Evolutionary conservation across 2,888 invertebrate genomes (phyloP), one percentile per base, ranked within the genome.

Genomic region (Spialia ferax): DNA sequence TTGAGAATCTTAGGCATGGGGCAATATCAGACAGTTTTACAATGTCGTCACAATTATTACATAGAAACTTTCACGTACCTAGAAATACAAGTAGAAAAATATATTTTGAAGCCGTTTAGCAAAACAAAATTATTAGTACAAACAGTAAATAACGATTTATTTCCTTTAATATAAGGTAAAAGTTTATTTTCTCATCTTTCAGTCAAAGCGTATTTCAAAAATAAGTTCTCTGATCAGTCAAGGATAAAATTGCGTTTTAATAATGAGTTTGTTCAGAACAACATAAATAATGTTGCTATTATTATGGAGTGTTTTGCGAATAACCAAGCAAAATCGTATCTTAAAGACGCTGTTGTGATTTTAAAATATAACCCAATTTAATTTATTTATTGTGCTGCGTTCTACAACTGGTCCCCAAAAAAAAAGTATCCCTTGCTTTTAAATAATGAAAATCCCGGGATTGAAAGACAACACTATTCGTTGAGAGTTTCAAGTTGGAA

Each of bases 351-450:
- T n/a, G n/a, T n/a, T n/a, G n/a, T n/a, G n/a, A n/a, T n/a, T n/a
- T n/a, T n/a, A n/a, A n/a, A n/a, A n/a, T n/a, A n/a, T n/a, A n/a
- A n/a, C n/a, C n/a, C n/a, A n/a, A n/a, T 38, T 38, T 38, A 4
- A 60, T 60, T 60, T 45, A 60, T 60, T 60, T 18, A 45, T 13
- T 10, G 60, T 15, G 15, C 29, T 18, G 20, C 0, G 18, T n/a
- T n/a, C n/a, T n/a, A n/a, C n/a, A n/a, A n/a, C n/a, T n/a, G n/a
- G n/a, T n/a, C n/a, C n/a, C n/a, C n/a, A n/a, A n/a, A n/a, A n/a
- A n/a, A n/a, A 18, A 42, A 60, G 48, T 60, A 60, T 60, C 18
- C 48, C 60, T 32, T 60, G 59, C 18, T 45, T 60, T 26, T 60
- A 48, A 60, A 48, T 60, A 48, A 60, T 45, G 15, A 60, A 60